These are phyloP conservation scores for Drosophila lowei DNA, from an alignment of 1,140 invertebrate species.

Conservation along the genomic window DNA sequence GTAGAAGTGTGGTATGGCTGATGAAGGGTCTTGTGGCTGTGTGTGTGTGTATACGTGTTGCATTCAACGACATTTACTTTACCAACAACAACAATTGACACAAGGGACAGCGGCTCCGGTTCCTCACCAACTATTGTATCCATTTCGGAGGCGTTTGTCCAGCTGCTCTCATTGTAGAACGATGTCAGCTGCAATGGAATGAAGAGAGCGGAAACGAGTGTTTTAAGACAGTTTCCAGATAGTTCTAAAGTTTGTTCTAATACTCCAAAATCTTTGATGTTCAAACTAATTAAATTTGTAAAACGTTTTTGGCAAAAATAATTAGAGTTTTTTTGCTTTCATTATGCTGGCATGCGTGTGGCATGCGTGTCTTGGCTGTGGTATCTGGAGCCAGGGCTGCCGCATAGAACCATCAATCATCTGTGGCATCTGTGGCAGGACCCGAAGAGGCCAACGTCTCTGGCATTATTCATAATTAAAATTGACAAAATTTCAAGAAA, in stretches of 20 bases:
- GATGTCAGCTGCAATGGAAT: constrained; percentile 72
- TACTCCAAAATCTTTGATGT: constrained; percentile 26
- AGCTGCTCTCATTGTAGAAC: constrained; percentile 82
- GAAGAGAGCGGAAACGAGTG: constrained; percentile 2
- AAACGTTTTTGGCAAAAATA: constrained; percentile 36
- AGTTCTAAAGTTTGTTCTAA: not conserved
- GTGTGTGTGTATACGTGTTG: constrained; percentile 6
- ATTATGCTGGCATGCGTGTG: constrained; percentile 14
- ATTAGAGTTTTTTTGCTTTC: constrained; percentile 17
- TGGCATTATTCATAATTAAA: constrained; percentile 77
- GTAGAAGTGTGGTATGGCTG: constrained; percentile 16
- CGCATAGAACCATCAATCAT: constrained; percentile 67
- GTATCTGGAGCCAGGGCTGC: not conserved
- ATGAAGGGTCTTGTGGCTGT: constrained; percentile 41
- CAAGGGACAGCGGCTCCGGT: constrained; percentile 87
- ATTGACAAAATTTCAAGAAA: constrained; percentile 60
- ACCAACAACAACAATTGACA: constrained; percentile 90
- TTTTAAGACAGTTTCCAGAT: not conserved
- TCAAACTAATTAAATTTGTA: constrained; percentile 59
- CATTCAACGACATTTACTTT: constrained; percentile 84
- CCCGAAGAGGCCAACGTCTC: constrained; percentile 7
- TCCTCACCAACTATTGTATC: constrained; percentile 87
- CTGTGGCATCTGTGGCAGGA: constrained; percentile 46
- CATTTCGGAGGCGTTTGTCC: constrained; percentile 81
- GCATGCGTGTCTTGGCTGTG: constrained; percentile 30